A percentile compares a stretch with the other conserved stretches of the same genome.
Conservation (phyloP, 2,888 invertebrate genomes). For the Tineola bisselliella region DNA sequence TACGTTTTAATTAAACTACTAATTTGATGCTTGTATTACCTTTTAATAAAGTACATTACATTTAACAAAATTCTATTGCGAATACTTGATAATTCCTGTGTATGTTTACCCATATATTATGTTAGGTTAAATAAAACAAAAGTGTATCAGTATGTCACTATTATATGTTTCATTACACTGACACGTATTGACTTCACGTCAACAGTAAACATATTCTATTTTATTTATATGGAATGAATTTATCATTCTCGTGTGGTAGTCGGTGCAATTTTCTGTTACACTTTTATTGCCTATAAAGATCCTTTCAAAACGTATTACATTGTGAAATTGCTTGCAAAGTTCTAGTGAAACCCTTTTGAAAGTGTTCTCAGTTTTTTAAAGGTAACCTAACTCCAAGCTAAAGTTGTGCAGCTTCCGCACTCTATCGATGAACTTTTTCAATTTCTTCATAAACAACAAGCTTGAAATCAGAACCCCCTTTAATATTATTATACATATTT, state of each 20-base stretch:
- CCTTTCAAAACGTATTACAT: background rate
- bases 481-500: background rate
- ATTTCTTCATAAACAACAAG: background rate
- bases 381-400: background rate
- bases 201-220: background rate
- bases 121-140: no score
- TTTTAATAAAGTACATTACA: no score
- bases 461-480: background rate
- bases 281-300: background rate
- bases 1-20: background rate
- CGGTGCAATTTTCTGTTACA: background rate
- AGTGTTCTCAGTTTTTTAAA: background rate
- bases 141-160: no score
- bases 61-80: no score
- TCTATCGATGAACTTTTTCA: constrained; percentile 1
- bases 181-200: no score
- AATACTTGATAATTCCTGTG: no score
- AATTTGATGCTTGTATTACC: no score
- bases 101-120: no score
- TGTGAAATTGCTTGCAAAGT: no score
- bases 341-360: background rate
- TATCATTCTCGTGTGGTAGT: background rate
- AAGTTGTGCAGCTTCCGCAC: background rate
- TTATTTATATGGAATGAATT: background rate
- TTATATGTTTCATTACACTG: no score